Evolutionary conservation across 2,113 vertebrate species (phyloP).

Genomic region (Malurus elegans): DNA sequence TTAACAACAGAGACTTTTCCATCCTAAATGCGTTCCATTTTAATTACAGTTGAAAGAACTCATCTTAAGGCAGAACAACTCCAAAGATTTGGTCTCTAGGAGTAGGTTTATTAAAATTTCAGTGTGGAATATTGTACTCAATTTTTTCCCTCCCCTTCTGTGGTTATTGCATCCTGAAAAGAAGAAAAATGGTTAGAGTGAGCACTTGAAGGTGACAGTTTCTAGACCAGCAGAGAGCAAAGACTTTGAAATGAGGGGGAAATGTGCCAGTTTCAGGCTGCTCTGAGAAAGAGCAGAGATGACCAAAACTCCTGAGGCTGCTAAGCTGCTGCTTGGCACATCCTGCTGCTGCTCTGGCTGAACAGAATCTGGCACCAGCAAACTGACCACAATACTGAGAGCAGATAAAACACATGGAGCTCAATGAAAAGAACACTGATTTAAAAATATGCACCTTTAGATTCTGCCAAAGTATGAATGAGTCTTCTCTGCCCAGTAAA

Average conservation of each 20-base stretch:
- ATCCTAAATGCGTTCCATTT: not conserved
- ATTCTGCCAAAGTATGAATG: not conserved
- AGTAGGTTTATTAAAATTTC: not conserved
- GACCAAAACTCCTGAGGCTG: not conserved
- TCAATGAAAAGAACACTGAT: not conserved
- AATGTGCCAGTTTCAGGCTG: not conserved
- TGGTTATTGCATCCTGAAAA: not conserved
- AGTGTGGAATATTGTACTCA: not conserved
- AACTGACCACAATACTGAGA: not conserved
- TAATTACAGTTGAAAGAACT: not conserved
- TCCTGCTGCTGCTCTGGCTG: not conserved
- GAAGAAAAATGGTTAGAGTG: not conserved
- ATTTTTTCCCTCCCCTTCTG: fast-evolving
- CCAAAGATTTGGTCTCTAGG: not conserved
- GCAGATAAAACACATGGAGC: not conserved
- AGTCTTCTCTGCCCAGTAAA: not conserved
- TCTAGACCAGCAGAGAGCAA: not conserved
- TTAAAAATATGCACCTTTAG: not conserved
- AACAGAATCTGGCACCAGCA: not conserved
- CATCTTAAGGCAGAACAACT: not conserved
- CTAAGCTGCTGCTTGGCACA: not conserved
- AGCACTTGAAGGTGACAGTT: not conserved
- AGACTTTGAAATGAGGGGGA: not conserved
- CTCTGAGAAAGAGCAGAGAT: not conserved
- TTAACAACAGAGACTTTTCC: not conserved